Base-by-base conservation (phyloP, 2,797 vertebrate species). In the Acropternis orthonyx region DNA sequence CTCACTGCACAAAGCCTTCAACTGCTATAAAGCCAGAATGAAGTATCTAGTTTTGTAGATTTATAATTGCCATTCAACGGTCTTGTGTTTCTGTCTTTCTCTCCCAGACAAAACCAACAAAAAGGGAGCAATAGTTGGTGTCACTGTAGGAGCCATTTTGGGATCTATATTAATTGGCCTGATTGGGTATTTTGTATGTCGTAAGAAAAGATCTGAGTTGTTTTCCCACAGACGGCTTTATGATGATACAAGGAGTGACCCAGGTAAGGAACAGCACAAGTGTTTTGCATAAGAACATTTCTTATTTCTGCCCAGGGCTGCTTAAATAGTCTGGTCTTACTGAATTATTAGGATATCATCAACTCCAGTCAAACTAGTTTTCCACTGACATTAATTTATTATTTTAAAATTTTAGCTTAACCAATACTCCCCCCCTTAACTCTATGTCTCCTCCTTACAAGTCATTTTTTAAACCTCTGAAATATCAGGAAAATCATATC, bases 161-260 rank as follows among this genome's bases (percentile, higher is more conserved):
- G 98, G 96, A 20, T 97, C 97, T 83, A 89, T 95, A n/a, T 51
- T 98, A 34, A 97, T 99, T 88, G 98, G 96, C 48, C 76, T 99
- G 76, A 97, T 97, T 90, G 97, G 96, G 32, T 99, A 98, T 85
- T 67, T 98, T 79, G 75, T 98, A 85, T 97, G 98, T 92, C 98
- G 97, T 48, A 98, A 93, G 88, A 98, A 93, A 78, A 98, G 98
- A 62, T 89, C 91, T 4, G 98, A 97, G 63, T 96, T 93, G 3
- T 99, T 99, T 97, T 97, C 97, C 61, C 99, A 99, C 97, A 98
- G 97, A 61, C 98, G 99, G 89, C 98, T 99, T 95, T 98, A 98
- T 12, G 99, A 99, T 5, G 98, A 99, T 19, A 97, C 93, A 56
- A 98, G 98, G 39, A 97, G 97, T 37, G 98, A 99, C 34, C 98